phyloP scores from a whole-genome alignment of 2,888 invertebrate genomes.

The Emmelina monodactyla region DNA sequence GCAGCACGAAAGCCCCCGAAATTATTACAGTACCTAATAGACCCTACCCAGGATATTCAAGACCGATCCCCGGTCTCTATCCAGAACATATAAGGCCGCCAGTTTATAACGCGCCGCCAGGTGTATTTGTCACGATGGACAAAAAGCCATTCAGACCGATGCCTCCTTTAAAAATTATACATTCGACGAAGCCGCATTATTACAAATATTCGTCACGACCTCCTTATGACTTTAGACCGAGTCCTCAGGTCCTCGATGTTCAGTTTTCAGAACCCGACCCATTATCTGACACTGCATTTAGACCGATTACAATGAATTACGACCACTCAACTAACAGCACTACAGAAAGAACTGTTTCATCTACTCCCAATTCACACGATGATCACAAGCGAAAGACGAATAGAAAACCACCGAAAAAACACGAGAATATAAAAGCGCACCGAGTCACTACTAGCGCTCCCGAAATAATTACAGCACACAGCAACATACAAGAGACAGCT shows the following conservation, averaged over 20 bases:
- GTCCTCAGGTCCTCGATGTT: constrained; percentile 47
- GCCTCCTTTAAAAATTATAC: constrained; percentile 43
- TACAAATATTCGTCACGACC: constrained; percentile 14
- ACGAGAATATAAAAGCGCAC: constrained; percentile 29
- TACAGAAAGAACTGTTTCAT: constrained; percentile 17
- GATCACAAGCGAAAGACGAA: constrained; percentile 28
- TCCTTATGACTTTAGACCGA: constrained; percentile 45
- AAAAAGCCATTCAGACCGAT: constrained; percentile 58
- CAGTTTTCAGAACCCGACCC: constrained; percentile 37
- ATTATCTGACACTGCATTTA: constrained; percentile 36
- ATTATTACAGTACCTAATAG: constrained; percentile 16
- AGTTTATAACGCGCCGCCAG: constrained; percentile 52
- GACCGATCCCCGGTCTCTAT: constrained; percentile 26
- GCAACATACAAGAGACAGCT: constrained; percentile 22
- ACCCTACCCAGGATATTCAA: background rate
- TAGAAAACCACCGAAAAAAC: constrained; percentile 36
- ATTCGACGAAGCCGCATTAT: constrained; percentile 29
- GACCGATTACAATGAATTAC: constrained; percentile 39
- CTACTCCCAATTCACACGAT: constrained; percentile 21
- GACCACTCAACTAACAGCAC: constrained; percentile 22
- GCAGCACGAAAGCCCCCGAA: constrained; percentile 30
- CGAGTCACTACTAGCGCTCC: constrained; percentile 33
- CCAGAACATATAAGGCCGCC: constrained; percentile 47
- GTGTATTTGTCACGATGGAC: constrained; percentile 54
- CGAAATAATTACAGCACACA: constrained; percentile 43